Percentiles rank a stretch among this genome's conserved stretches.
phyloP scores from a whole-genome alignment of 1,140 invertebrate species.

The Planococcus citri region DNA sequence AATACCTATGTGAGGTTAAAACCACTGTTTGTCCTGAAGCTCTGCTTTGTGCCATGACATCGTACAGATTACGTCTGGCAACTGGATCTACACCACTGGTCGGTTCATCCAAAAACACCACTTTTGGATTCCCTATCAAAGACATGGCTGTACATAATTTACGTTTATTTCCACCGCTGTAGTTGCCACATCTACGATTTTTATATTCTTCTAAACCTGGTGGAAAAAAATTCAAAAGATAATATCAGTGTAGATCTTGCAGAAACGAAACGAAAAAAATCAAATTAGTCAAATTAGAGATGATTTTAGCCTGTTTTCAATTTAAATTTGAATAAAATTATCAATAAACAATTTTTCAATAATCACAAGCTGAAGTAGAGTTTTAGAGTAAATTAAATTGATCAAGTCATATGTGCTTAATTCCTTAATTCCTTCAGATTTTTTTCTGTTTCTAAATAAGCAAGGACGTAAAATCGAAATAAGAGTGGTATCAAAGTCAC shows the following conservation, averaged over 20 bases:
- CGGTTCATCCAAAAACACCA: conserved; percentile 79
- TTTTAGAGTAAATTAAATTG: no score
- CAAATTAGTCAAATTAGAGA: no score
- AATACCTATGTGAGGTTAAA: conserved; percentile 28
- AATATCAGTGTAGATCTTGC: no score
- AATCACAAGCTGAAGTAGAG: no score
- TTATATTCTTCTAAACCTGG: conserved; percentile 20
- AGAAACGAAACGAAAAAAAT: no score
- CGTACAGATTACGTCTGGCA: conserved; percentile 61
- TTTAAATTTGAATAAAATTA: no score
- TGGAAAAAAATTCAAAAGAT: conserved; percentile 27
- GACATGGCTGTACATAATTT: conserved; percentile 89
- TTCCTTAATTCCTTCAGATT: not conserved
- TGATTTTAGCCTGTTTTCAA: no score
- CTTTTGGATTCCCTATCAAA: conserved; percentile 74
- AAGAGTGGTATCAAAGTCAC: not conserved
- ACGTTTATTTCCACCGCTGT: conserved; percentile 84
- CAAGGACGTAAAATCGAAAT: no score
- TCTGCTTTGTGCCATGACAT: conserved; percentile 49
- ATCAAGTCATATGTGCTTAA: no score
- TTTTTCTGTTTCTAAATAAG: no score
- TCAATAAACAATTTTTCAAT: no score
- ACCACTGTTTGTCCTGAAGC: conserved; percentile 30
- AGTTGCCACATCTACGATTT: conserved; percentile 26
- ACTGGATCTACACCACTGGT: conserved; percentile 68